Percentiles rank a stretch among this genome's conserved stretches.
Evolutionary conservation across 2,797 vertebrate species (phyloP).

Genomic region (Acrossocheilus fasciatus): DNA sequence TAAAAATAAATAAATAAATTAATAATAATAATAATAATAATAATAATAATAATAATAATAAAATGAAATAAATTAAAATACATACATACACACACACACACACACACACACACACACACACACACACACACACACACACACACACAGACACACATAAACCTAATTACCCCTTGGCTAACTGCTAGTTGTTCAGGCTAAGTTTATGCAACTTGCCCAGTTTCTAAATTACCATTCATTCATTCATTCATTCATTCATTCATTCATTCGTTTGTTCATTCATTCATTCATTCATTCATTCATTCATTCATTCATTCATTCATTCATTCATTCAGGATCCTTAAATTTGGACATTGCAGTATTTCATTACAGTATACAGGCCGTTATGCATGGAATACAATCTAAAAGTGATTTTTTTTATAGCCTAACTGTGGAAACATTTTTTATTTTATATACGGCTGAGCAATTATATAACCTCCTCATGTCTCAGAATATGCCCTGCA

Average conservation of each 20-base stretch:
- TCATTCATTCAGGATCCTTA: background rate
- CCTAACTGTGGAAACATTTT: background rate
- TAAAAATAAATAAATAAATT: too few relatives aligned
- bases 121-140: too few relatives aligned
- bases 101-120: too few relatives aligned
- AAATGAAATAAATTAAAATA: too few relatives aligned
- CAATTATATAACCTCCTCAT: slow-evolving; percentile 12
- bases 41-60: too few relatives aligned
- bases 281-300: too few relatives aligned
- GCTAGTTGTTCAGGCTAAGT: too few relatives aligned
- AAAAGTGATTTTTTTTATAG: background rate
- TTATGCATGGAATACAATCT: background rate
- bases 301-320: background rate
- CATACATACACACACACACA: too few relatives aligned
- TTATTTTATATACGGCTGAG: background rate
- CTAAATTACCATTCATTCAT: background rate
- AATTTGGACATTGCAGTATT: background rate
- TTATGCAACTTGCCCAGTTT: background rate
- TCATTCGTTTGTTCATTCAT: background rate
- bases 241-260: background rate
- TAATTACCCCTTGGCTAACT: too few relatives aligned
- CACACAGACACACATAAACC: too few relatives aligned
- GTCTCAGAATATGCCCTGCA: slow-evolving; percentile 24
- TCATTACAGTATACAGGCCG: background rate
- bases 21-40: too few relatives aligned